A percentile compares a stretch with the other conserved stretches of the same genome.
Evolutionary conservation across 1,140 invertebrate genomes (phyloP).

Genomic region (Lasioglossum albipes): DNA sequence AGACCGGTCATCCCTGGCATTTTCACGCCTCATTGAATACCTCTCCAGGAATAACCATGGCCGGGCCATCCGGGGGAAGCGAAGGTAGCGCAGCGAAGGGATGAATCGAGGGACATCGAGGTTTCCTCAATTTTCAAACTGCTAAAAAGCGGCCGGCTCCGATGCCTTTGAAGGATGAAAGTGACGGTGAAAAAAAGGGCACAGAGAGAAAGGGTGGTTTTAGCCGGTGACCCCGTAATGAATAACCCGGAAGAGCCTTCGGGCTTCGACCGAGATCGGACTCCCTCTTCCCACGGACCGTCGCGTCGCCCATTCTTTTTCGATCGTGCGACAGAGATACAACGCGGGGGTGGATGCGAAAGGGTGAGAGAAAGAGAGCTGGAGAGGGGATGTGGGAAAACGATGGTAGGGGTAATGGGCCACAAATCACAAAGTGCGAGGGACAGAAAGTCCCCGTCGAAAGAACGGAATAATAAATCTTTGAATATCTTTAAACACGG

Average conservation of each 20-base stretch:
- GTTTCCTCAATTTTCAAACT: constrained; percentile 12
- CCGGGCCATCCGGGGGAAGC: not conserved
- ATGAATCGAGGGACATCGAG: not conserved
- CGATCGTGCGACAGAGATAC: constrained; percentile 40
- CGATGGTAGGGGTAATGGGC: constrained; percentile 39
- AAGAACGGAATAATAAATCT: constrained; percentile 57
- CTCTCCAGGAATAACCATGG: not conserved
- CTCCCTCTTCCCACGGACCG: not conserved
- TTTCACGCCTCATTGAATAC: not conserved
- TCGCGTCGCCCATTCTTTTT: constrained; percentile 21
- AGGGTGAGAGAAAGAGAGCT: no score
- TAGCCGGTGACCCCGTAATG: constrained; percentile 56
- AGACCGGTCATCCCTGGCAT: not conserved
- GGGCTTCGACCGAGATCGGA: constrained; percentile 60
- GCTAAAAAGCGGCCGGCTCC: constrained; percentile 8
- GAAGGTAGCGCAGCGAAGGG: not conserved
- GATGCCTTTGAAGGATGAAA: not conserved
- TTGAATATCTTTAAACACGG: constrained; percentile 61
- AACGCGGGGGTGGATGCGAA: not conserved
- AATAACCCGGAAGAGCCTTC: constrained; percentile 63
- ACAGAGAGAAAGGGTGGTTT: constrained; percentile 44
- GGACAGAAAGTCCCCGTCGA: constrained; percentile 41
- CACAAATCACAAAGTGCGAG: constrained; percentile 57
- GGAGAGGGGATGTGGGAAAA: not conserved
- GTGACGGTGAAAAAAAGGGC: not conserved